Evolutionary conservation across 2,113 vertebrate species (phyloP).

Genomic region (Shinisaurus crocodilurus): DNA sequence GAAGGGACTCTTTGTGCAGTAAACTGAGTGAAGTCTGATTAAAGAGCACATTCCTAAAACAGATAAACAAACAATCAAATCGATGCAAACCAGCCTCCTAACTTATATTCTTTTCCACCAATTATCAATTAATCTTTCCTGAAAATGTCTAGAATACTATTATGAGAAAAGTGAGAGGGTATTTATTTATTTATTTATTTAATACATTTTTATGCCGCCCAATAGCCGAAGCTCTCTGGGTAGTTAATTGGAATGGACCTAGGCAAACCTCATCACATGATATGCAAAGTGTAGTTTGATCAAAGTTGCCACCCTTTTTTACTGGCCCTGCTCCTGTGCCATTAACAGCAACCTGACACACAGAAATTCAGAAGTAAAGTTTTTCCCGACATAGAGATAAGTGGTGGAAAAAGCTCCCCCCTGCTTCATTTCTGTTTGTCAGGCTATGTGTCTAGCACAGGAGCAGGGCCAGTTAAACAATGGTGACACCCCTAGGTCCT

Average conservation of each 20-base stretch:
- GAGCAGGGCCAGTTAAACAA: neutral
- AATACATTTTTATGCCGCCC: too few relatives aligned
- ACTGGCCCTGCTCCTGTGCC: neutral
- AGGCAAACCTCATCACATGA: neutral
- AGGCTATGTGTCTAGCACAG: neutral
- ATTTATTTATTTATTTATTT: too few relatives aligned
- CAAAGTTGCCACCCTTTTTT: neutral
- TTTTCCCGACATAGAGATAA: neutral
- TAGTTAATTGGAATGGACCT: neutral
- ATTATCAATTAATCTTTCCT: neutral
- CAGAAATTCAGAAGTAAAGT: neutral
- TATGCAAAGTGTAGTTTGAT: neutral
- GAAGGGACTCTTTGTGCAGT: neutral
- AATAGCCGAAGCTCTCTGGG: too few relatives aligned
- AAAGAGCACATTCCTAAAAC: neutral
- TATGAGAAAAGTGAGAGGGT: neutral
- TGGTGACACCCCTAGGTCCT: too few relatives aligned
- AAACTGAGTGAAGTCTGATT: slow-evolving; percentile 4
- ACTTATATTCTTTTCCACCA: neutral
- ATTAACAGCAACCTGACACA: neutral
- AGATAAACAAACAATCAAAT: neutral
- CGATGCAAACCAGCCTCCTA: neutral
- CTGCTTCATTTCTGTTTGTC: neutral
- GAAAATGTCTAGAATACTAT: neutral
- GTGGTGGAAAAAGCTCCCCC: neutral